Conservation (phyloP, 2,797 vertebrate genomes). For the Gymnopithys bicolor region DNA sequence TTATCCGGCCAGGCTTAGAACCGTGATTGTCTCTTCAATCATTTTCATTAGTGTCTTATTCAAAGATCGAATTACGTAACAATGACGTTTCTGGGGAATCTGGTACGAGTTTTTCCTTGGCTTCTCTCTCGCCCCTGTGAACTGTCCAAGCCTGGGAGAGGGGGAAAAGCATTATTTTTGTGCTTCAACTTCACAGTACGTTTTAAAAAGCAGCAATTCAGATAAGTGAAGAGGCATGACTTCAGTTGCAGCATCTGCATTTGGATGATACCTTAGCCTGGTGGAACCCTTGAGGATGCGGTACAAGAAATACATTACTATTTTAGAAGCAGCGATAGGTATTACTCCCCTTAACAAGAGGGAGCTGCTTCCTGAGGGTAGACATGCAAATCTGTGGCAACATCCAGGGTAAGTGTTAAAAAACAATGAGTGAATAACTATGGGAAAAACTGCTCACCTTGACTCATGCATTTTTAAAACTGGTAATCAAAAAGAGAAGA, state of each 20-base stretch:
- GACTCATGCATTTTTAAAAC: neutral
- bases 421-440: neutral
- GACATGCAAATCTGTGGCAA: slow-evolving; percentile 90
- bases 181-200: neutral
- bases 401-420: slow-evolving; percentile 87
- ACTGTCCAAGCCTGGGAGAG: neutral
- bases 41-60: slow-evolving; percentile 89
- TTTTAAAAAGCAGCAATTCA: slow-evolving; percentile 37
- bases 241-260: neutral
- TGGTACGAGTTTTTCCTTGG: slow-evolving; percentile 41
- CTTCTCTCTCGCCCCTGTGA: neutral
- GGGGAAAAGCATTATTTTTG: neutral
- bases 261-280: slow-evolving; percentile 7
- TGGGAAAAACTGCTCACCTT: neutral
- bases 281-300: slow-evolving; percentile 80
- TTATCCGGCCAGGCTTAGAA: slow-evolving; percentile 85
- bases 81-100: slow-evolving; percentile 75
- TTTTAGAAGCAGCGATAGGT: slow-evolving; percentile 92
- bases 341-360: slow-evolving; percentile 94
- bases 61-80: slow-evolving; percentile 88
- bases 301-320: slow-evolving; percentile 95
- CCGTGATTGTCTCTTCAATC: slow-evolving; percentile 82
- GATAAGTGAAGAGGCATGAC: slow-evolving; percentile 25
- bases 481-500: neutral
- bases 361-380: slow-evolving; percentile 89